Conservation (phyloP, 1,140 invertebrate species). For the Drosophila serrata region DNA sequence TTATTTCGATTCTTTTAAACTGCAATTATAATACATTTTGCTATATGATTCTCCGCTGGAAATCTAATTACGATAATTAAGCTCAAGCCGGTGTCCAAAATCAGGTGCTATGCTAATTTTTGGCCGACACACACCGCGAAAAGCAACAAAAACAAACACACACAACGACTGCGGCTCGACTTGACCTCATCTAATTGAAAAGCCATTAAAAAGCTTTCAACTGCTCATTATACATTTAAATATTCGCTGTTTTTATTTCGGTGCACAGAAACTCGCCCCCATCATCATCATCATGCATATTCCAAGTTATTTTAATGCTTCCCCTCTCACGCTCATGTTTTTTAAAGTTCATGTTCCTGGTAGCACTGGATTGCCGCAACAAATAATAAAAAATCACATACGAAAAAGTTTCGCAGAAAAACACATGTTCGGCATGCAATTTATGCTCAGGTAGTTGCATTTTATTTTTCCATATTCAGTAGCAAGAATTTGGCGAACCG, state of each 20-base stretch:
- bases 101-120: slow-evolving; percentile 46
- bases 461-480: slow-evolving; percentile 38
- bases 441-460: slow-evolving; percentile 49
- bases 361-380: slow-evolving; percentile 3
- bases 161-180: slow-evolving; percentile 28
- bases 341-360: slow-evolving; percentile 54
- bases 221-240: slow-evolving; percentile 83
- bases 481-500: background rate
- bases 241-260: slow-evolving; percentile 74
- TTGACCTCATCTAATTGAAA: slow-evolving; percentile 80
- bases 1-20: background rate
- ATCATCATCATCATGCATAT: slow-evolving; percentile 7
- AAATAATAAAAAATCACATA: slow-evolving; percentile 8
- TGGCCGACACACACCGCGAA: slow-evolving; percentile 2
- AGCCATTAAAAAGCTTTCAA: slow-evolving; percentile 83
- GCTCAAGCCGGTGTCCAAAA: slow-evolving; percentile 26
- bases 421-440: slow-evolving; percentile 49
- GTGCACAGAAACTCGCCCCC: slow-evolving; percentile 1
- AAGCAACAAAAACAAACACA: background rate
- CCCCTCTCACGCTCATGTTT: slow-evolving; percentile 41
- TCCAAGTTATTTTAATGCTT: slow-evolving; percentile 39
- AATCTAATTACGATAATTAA: slow-evolving; percentile 29
- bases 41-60: slow-evolving; percentile 7
- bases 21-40: slow-evolving; percentile 22
- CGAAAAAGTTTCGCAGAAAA: slow-evolving; percentile 18